phyloP scores from a whole-genome alignment of 2,113 vertebrate genomes.

The Lampris megalopsis region DNA sequence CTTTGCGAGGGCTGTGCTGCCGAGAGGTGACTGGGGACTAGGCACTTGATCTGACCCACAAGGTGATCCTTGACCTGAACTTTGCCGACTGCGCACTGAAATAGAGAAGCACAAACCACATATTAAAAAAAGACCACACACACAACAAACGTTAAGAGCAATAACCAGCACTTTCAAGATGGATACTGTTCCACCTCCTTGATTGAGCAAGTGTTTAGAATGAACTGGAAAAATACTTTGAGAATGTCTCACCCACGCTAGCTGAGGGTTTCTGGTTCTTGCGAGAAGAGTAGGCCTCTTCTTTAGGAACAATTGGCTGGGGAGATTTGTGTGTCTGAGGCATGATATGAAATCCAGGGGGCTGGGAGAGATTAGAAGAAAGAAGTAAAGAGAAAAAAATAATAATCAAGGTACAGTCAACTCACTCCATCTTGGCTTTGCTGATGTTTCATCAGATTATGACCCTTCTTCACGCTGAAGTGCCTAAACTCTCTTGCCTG shows the following conservation, averaged over 20 bases:
- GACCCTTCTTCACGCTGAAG: too few relatives aligned
- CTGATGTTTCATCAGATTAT: too few relatives aligned
- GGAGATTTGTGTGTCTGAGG: conserved; percentile 73
- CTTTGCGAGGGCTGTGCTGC: conserved; percentile 83
- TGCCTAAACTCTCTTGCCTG: too few relatives aligned
- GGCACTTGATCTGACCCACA: conserved; percentile 89
- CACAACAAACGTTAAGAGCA: too few relatives aligned
- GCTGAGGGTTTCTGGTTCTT: conserved; percentile 81
- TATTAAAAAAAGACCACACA: not conserved
- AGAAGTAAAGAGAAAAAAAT: conserved; percentile 7
- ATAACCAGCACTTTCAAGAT: not conserved
- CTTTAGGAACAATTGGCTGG: conserved; percentile 84
- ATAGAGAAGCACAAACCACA: not conserved
- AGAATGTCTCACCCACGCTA: conserved; percentile 82
- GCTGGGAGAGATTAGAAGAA: conserved; percentile 68
- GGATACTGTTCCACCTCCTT: too few relatives aligned
- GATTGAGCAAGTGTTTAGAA: not conserved
- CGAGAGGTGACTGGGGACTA: conserved; percentile 91
- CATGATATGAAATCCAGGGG: conserved; percentile 84
- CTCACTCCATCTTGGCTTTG: too few relatives aligned
- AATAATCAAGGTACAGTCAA: not conserved
- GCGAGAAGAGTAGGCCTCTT: conserved; percentile 82
- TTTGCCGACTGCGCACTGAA: conserved; percentile 81
- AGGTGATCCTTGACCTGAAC: conserved; percentile 88
- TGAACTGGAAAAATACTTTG: not conserved